Percentiles rank a stretch among this genome's conserved stretches.
These are phyloP conservation scores for Lacerta bilineata DNA, from an alignment of 2,797 vertebrate genomes.

Conservation along the genomic window DNA sequence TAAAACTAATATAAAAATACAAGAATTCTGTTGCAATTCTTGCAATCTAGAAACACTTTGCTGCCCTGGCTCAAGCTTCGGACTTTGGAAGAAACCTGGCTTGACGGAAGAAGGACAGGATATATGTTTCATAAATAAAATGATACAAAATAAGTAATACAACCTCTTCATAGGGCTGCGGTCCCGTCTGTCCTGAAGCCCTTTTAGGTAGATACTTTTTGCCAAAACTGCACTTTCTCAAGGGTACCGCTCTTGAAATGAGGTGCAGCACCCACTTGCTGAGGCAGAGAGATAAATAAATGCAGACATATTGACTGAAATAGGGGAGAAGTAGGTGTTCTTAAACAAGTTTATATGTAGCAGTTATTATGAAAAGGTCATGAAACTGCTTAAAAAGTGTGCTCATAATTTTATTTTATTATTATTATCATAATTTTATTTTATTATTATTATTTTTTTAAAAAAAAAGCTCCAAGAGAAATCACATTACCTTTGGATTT, in stretches of 20 bases:
- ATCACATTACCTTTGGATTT: constrained; percentile 89
- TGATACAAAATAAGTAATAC: too few relatives aligned
- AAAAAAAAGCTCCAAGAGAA: neutral
- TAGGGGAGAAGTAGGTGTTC: neutral
- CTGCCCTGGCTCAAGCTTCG: too few relatives aligned
- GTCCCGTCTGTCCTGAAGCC: too few relatives aligned
- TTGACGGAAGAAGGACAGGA: too few relatives aligned
- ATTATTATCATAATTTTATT: too few relatives aligned
- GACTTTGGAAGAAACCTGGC: too few relatives aligned
- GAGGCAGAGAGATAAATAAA: neutral
- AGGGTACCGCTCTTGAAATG: neutral
- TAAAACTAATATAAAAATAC: too few relatives aligned
- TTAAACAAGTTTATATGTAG: neutral
- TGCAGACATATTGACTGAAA: neutral
- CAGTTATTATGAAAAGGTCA: neutral
- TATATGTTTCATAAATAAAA: too few relatives aligned
- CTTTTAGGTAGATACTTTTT: neutral
- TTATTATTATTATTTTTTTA: too few relatives aligned
- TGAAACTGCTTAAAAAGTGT: neutral
- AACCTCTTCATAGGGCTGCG: too few relatives aligned
- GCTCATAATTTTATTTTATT: neutral
- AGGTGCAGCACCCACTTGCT: neutral
- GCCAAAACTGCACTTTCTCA: constrained; percentile 12
- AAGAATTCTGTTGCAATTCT: neutral
- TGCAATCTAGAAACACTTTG: neutral